phyloP scores from a whole-genome alignment of 2,113 vertebrate genomes.

The Gavia stellata region DNA sequence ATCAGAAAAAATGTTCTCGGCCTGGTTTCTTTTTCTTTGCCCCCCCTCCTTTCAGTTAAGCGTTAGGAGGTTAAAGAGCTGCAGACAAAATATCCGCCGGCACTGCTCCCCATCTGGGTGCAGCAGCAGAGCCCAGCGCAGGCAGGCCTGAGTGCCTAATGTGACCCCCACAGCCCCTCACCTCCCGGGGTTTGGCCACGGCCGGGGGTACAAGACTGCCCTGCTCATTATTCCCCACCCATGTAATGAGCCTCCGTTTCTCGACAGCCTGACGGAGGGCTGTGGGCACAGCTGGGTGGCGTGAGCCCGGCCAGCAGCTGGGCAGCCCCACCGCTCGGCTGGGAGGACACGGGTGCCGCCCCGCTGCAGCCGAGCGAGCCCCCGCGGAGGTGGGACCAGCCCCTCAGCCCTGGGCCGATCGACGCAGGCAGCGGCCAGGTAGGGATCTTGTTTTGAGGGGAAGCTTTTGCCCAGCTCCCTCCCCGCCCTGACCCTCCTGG shows the following conservation, averaged over 20 bases:
- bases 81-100: background rate
- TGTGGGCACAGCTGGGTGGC: constrained; percentile 47
- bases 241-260: constrained; percentile 45
- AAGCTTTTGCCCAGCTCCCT: constrained; percentile 1
- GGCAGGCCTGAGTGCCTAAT: rapidly evolving
- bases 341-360: constrained; percentile 22
- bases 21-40: constrained; percentile 27
- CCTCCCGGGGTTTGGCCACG: background rate
- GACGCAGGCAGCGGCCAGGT: constrained; percentile 44
- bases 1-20: background rate
- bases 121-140: background rate
- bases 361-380: background rate
- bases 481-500: background rate
- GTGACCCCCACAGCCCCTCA: background rate
- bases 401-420: constrained; percentile 28
- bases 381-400: constrained; percentile 16
- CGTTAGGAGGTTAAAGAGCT: background rate
- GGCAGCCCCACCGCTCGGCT: constrained; percentile 23
- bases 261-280: constrained; percentile 40
- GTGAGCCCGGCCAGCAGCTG: constrained; percentile 23
- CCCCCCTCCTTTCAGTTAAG: background rate
- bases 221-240: background rate
- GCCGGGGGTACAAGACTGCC: background rate
- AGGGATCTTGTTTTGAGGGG: constrained; percentile 22
- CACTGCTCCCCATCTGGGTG: rapidly evolving